Base-by-base conservation (phyloP, 2,888 invertebrate genomes). In the Drosophila mulleri region DNA sequence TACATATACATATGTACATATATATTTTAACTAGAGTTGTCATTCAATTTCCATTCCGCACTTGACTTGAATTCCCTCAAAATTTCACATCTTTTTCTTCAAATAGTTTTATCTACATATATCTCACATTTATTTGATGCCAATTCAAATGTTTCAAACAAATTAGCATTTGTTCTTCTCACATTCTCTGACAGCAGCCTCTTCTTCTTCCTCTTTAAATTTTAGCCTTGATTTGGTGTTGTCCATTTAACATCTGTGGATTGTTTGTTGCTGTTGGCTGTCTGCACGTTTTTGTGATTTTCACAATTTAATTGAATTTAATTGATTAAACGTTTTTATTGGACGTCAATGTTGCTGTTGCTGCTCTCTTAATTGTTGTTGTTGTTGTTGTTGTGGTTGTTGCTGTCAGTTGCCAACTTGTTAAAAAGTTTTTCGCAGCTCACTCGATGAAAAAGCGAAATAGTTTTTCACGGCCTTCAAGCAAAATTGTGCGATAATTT, bases 281-380 rank as follows among this genome's bases (percentile, higher is more conserved):
- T 76, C 61, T 52, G 70, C 80, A 80, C 85, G 82, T 84, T 80
- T 84, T 68, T 82, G 73, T 87, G 87, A 87, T 82, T 85, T 85
- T 67, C 70, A 67, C 77, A 80, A 77, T 80, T 80, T 68, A 81
- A 81, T 81, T 83, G 81, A 78, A 83, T 75, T 72, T 69, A 82
- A 82, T 85, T 82, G 85, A 80, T 82, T 80, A 45, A 82, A 62
- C 71, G 80, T 59, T 74, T 80, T 77, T 82, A 76, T 82, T 72
- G 76, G 60, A 53, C 41, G 26, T 39, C 44, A 54, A 41, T 52
- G 53, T 50, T 53, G n/a, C n/a, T 26, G 32, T 14, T 59, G 23
- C 29, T 26, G 14, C 26, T 39, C 45, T 67, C 8, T 20, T 9
- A 2, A 3, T 50, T 53, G n/a, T 16, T 32, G 32, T 8, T 59